Conservation (phyloP, 2,888 invertebrate species). For the Caprella mutica region DNA sequence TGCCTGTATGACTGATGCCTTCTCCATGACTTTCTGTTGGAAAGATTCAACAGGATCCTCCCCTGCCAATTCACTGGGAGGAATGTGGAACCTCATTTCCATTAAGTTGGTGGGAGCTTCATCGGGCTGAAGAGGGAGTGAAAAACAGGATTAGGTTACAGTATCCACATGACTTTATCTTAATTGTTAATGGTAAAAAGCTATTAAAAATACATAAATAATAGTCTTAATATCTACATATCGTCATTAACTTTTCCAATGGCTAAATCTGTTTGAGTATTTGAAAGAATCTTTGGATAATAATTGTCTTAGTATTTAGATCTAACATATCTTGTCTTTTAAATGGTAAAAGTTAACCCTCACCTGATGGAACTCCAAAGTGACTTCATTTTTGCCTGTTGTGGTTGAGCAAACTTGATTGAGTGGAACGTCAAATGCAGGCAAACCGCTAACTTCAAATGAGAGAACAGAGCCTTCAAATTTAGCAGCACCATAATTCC, state of each 20-base stretch:
- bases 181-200: no score
- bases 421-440: constrained; percentile 91
- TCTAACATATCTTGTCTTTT: no score
- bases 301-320: no score
- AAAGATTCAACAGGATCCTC: constrained; percentile 89
- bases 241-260: no score
- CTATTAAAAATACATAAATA: no score
- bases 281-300: no score
- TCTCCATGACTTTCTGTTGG: constrained; percentile 72
- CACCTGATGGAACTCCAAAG: constrained; percentile 91
- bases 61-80: constrained; percentile 64
- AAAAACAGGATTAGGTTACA: not conserved
- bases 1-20: constrained; percentile 94
- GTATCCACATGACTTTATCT: no score
- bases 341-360: no score
- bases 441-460: constrained; percentile 62
- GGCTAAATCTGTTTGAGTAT: no score
- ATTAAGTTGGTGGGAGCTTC: constrained; percentile 92
- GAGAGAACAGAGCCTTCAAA: constrained; percentile 77
- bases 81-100: constrained; percentile 97
- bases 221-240: no score
- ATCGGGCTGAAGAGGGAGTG: constrained; percentile 61
- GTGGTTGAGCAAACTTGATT: constrained; percentile 91
- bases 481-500: constrained; percentile 97
- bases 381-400: constrained; percentile 95